Evolutionary conservation across 2,113 vertebrate species (phyloP).

Genomic region (Phrynosoma platyrhinos): DNA sequence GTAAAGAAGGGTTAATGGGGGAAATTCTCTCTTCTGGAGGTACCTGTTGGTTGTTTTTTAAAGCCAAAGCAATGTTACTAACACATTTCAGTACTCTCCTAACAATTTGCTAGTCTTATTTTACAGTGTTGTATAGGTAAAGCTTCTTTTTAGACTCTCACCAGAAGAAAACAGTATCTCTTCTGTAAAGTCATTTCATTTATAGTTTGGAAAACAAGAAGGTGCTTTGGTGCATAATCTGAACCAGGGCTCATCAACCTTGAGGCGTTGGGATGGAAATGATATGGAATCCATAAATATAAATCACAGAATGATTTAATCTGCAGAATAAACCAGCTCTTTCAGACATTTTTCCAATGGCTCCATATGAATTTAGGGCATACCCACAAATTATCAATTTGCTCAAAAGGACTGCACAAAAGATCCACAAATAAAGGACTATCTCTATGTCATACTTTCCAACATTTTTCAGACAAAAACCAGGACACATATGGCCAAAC

Average conservation of each 20-base stretch:
- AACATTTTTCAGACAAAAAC: too few species aligned
- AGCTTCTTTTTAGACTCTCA: not conserved
- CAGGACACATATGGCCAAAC: too few species aligned
- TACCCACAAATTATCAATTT: not conserved
- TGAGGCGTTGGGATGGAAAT: not conserved
- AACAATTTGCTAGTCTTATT: not conserved
- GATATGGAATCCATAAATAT: constrained; percentile 2
- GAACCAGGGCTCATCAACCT: not conserved
- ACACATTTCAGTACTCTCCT: not conserved
- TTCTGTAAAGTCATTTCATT: not conserved
- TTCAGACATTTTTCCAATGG: not conserved
- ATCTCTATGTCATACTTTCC: too few species aligned
- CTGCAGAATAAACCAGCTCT: not conserved
- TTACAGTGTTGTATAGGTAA: not conserved
- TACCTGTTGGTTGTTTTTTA: too few species aligned
- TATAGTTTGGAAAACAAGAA: not conserved
- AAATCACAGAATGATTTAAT: constrained; percentile 11
- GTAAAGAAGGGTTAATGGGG: too few species aligned
- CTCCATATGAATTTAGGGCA: not conserved
- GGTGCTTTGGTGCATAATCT: not conserved
- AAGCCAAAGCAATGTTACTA: not conserved
- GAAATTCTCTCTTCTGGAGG: not conserved
- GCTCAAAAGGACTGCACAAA: not conserved
- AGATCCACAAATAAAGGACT: not conserved
- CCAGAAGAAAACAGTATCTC: not conserved